A percentile compares a stretch with the other conserved stretches of the same genome.
Evolutionary conservation across 92 coral and sea anemone genomes (phyloP).

Genomic region (Epizoanthus rinbou): DNA sequence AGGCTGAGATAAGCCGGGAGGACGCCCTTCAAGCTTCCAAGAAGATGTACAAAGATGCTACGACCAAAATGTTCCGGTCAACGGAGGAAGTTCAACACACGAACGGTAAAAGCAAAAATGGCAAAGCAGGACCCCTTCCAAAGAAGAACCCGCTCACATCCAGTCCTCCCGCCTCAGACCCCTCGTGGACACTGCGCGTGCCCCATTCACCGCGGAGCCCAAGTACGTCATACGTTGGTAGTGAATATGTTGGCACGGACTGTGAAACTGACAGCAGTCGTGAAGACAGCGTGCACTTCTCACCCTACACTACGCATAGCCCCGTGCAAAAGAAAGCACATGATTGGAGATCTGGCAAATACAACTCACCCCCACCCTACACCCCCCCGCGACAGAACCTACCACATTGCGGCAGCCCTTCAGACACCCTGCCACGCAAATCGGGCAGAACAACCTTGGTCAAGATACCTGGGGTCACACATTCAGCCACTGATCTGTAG

Average conservation of each 20-base stretch:
- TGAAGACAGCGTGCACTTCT: constrained; percentile 74
- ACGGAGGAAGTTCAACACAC: constrained; percentile 42
- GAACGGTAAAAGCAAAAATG: constrained; percentile 41
- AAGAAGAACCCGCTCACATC: constrained; percentile 55
- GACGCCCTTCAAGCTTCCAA: constrained; percentile 85
- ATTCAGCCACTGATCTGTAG: constrained; percentile 62
- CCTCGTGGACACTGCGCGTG: constrained; percentile 47
- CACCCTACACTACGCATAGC: constrained; percentile 76
- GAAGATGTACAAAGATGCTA: constrained; percentile 89
- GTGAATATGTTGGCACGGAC: constrained; percentile 71
- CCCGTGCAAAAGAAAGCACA: constrained; percentile 46
- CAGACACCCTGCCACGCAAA: constrained; percentile 43
- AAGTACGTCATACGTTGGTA: constrained; percentile 49
- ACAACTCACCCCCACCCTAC: constrained; percentile 27
- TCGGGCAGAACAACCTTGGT: constrained; percentile 41
- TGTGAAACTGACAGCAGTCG: constrained; percentile 83
- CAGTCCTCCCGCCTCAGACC: constrained; percentile 47
- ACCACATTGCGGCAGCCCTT: constrained; percentile 32
- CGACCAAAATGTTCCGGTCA: constrained; percentile 52
- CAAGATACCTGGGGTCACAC: constrained; percentile 55
- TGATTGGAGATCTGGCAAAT: constrained; percentile 28
- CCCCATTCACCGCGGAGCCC: constrained; percentile 45
- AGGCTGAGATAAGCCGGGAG: constrained; percentile 85
- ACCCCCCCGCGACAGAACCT: neutral
- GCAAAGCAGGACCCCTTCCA: constrained; percentile 60